These are phyloP conservation scores for Sarcoramphus papa DNA, from an alignment of 2,797 vertebrate species.

Conservation along the genomic window DNA sequence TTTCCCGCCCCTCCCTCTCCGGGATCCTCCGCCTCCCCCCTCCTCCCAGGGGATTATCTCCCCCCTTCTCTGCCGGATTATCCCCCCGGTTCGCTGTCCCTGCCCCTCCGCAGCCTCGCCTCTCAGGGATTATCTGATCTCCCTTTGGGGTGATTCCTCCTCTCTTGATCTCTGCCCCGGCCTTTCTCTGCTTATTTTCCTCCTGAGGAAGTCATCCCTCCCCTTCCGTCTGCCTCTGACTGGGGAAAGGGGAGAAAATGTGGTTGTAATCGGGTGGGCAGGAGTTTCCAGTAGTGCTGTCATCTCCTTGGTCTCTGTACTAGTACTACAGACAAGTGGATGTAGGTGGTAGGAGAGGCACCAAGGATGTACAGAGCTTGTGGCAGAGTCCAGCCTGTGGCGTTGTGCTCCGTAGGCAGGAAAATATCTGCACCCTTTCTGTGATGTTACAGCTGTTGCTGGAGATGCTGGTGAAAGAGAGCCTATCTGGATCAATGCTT, in stretches of 20 bases:
- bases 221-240: conserved; percentile 31
- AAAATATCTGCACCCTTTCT: background rate
- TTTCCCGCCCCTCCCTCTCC: conserved; percentile 47
- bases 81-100: background rate
- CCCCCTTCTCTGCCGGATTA: conserved; percentile 16
- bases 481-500: background rate
- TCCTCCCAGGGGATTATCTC: conserved; percentile 25
- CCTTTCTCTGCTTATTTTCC: conserved; percentile 5
- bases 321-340: conserved; percentile 5
- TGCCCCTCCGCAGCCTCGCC: background rate
- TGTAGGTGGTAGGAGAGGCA: background rate
- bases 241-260: conserved; percentile 14
- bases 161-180: conserved; percentile 27
- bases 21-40: background rate
- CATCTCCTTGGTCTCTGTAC: background rate
- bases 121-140: conserved; percentile 30
- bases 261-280: conserved; percentile 12
- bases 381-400: conserved; percentile 13
- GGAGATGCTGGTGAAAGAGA: background rate
- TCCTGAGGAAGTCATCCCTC: conserved; percentile 26
- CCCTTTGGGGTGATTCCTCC: conserved; percentile 42
- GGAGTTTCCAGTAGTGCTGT: conserved; percentile 43
- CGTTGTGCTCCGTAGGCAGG: background rate
- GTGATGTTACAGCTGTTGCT: background rate
- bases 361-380: background rate